Percentiles rank a stretch among this genome's conserved stretches.
Conservation (phyloP, 2,888 invertebrate genomes). For the Cataglyphis cursor region DNA sequence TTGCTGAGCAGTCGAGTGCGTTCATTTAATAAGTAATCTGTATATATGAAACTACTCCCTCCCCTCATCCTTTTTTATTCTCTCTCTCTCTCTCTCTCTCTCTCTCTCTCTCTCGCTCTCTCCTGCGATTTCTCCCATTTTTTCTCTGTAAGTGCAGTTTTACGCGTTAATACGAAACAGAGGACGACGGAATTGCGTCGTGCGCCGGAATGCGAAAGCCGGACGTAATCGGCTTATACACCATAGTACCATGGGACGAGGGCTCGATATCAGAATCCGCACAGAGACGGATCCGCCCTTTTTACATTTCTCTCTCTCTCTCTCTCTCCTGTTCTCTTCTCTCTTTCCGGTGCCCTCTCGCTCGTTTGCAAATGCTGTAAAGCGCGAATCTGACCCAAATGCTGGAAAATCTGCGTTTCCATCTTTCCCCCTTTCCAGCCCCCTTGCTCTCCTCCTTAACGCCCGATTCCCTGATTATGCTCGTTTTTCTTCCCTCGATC, state of each 20-base stretch:
- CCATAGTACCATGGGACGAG: constrained; percentile 49
- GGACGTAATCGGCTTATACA: constrained; percentile 74
- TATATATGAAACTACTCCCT: neutral
- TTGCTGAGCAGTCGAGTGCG: constrained; percentile 48
- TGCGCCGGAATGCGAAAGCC: constrained; percentile 67
- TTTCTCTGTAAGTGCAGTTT: constrained; percentile 55
- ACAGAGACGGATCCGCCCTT: constrained; percentile 68
- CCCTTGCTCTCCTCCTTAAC: constrained; percentile 35
- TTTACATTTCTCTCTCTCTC: constrained; percentile 38
- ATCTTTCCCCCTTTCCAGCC: neutral
- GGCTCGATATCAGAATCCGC: constrained; percentile 69
- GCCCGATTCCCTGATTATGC: constrained; percentile 52
- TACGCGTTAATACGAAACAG: constrained; percentile 61
- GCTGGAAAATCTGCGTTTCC: constrained; percentile 47
- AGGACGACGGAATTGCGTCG: constrained; percentile 55
- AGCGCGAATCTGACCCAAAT: constrained; percentile 52
- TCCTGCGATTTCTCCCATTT: neutral
- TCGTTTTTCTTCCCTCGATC: constrained; percentile 53
- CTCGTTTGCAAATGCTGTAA: constrained; percentile 38
- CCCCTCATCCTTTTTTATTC: neutral
- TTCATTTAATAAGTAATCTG: constrained; percentile 49
- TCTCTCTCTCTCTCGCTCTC: neutral
- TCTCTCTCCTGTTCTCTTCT: neutral
- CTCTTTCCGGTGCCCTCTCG: constrained; percentile 6
- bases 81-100: neutral